phyloP scores from a whole-genome alignment of 2,113 vertebrate species.

The Myrmecophaga tridactyla region DNA sequence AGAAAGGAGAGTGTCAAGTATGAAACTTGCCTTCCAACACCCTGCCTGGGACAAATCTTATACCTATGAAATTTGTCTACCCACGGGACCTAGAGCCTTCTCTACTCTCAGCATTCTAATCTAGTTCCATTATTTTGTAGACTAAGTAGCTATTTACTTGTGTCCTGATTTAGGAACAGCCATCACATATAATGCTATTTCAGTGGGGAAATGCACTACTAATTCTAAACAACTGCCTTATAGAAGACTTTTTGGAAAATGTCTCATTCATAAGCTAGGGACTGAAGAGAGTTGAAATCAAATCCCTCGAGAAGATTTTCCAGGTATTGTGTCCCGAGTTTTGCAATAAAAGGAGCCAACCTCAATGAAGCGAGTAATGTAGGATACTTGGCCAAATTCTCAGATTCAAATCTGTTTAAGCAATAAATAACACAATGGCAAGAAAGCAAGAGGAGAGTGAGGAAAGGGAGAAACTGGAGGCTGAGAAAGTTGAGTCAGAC shows the following conservation, averaged over 20 bases:
- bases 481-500: neutral
- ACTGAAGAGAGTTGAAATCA: neutral
- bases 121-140: neutral
- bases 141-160: neutral
- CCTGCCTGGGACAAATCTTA: neutral
- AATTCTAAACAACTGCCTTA: neutral
- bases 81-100: neutral
- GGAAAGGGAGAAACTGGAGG: neutral
- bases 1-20: neutral
- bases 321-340: neutral
- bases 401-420: constrained; percentile 13
- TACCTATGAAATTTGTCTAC: neutral
- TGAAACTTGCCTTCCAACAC: neutral
- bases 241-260: neutral
- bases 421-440: neutral
- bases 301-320: neutral
- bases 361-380: neutral
- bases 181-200: neutral
- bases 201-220: neutral
- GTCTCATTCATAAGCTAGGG: neutral
- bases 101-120: neutral
- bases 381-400: neutral
- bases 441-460: neutral
- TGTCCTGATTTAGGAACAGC: neutral
- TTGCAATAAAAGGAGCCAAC: neutral